These are phyloP conservation scores for Drosophila subobscura DNA, from an alignment of 1,140 invertebrate genomes.

Conservation along the genomic window DNA sequence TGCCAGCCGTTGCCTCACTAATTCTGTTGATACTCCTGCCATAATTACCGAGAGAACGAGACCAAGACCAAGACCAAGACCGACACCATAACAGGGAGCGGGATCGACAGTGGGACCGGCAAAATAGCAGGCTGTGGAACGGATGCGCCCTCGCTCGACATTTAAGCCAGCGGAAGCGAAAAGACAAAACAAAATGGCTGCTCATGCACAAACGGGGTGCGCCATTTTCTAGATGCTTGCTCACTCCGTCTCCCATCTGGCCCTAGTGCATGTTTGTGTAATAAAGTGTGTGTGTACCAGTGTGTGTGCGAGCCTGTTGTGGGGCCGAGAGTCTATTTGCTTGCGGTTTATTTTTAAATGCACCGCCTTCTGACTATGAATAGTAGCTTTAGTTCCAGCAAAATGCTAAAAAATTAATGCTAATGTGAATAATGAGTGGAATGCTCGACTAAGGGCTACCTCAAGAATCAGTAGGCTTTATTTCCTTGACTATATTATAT, in stretches of 20 bases:
- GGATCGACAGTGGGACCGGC: not conserved
- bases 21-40: constrained; percentile 64
- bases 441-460: constrained; percentile 15
- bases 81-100: constrained; percentile 22
- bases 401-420: constrained; percentile 47
- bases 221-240: constrained; percentile 59
- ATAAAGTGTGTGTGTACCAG: constrained; percentile 5
- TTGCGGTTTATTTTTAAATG: constrained; percentile 79
- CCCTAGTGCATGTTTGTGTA: not conserved
- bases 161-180: constrained; percentile 78
- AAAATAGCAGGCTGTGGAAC: constrained; percentile 21
- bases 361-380: constrained; percentile 61
- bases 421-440: constrained; percentile 16
- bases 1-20: constrained; percentile 46
- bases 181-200: constrained; percentile 81
- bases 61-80: constrained; percentile 3
- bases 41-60: constrained; percentile 61
- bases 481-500: too few species aligned
- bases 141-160: constrained; percentile 64
- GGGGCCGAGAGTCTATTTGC: constrained; percentile 62
- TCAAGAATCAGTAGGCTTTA: not conserved
- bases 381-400: constrained; percentile 46
- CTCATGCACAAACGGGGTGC: constrained; percentile 69
- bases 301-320: constrained; percentile 18
- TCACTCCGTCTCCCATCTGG: not conserved